Evolutionary conservation across 2,797 vertebrate genomes (phyloP).

Genomic region (Sebastolobus altivelis): DNA sequence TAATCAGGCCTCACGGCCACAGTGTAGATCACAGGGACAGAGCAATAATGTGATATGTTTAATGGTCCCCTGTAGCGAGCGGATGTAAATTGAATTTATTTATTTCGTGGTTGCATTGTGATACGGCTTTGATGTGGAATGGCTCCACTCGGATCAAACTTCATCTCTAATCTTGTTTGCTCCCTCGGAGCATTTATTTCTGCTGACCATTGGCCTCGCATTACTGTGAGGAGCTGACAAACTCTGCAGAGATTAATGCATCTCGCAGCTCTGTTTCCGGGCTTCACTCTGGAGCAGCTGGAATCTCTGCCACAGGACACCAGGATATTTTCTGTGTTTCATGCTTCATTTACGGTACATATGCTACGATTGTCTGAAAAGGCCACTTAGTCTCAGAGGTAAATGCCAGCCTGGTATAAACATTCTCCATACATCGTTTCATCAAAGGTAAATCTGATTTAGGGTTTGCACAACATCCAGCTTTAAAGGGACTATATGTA

Average conservation of each 20-base stretch:
- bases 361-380: background rate
- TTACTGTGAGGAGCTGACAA: slow-evolving; percentile 44
- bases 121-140: slow-evolving; percentile 42
- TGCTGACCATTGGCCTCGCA: slow-evolving; percentile 45
- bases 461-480: background rate
- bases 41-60: slow-evolving; percentile 48
- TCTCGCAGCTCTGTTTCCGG: background rate
- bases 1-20: slow-evolving; percentile 40
- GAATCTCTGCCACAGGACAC: background rate
- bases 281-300: slow-evolving; percentile 2
- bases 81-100: slow-evolving; percentile 58
- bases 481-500: too few species aligned
- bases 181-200: slow-evolving; percentile 46
- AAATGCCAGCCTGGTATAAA: background rate
- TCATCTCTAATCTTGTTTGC: slow-evolving; percentile 57
- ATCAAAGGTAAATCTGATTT: background rate
- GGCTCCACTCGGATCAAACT: slow-evolving; percentile 29
- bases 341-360: slow-evolving; percentile 24
- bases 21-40: slow-evolving; percentile 37
- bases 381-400: background rate
- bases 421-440: background rate
- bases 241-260: slow-evolving; percentile 49
- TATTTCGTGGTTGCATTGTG: slow-evolving; percentile 42
- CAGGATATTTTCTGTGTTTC: background rate
- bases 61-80: slow-evolving; percentile 39